Conservation (phyloP, 2,888 invertebrate species). For the Alcis repandata region DNA sequence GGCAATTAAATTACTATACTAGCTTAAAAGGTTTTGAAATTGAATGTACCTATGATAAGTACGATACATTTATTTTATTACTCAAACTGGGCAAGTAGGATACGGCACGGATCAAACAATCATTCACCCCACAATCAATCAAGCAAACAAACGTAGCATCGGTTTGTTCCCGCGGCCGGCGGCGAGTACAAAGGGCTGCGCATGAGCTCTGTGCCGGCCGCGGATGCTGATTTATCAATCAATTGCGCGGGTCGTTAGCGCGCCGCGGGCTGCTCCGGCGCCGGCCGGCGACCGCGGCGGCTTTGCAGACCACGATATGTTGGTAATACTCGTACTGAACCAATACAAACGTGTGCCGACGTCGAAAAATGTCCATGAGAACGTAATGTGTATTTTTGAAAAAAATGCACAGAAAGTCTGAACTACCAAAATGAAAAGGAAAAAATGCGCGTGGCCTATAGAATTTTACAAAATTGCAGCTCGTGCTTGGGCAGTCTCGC, state of each 20-base stretch:
- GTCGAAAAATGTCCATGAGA: not conserved
- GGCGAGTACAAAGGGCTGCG: slow-evolving; percentile 44
- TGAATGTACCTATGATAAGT: not conserved
- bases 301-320: slow-evolving; percentile 17
- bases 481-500: too few species aligned
- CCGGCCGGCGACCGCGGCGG: slow-evolving; percentile 28
- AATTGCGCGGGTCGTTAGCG: slow-evolving; percentile 59
- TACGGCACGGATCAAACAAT: slow-evolving; percentile 24
- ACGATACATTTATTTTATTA: not conserved
- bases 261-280: slow-evolving; percentile 56
- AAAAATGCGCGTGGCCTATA: not conserved
- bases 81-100: not conserved
- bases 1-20: not conserved
- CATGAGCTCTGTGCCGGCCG: slow-evolving; percentile 33
- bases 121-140: slow-evolving; percentile 29
- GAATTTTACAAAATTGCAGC: too few species aligned
- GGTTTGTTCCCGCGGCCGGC: slow-evolving; percentile 20
- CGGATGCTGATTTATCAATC: slow-evolving; percentile 64
- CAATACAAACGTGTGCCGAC: slow-evolving; percentile 20
- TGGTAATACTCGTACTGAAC: not conserved
- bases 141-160: slow-evolving; percentile 28
- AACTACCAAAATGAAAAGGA: not conserved
- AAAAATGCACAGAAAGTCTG: not conserved
- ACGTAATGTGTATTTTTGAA: not conserved
- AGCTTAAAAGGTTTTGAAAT: not conserved